These are phyloP conservation scores for Poliocrania exsul DNA, from an alignment of 2,797 vertebrate genomes.

Conservation along the genomic window DNA sequence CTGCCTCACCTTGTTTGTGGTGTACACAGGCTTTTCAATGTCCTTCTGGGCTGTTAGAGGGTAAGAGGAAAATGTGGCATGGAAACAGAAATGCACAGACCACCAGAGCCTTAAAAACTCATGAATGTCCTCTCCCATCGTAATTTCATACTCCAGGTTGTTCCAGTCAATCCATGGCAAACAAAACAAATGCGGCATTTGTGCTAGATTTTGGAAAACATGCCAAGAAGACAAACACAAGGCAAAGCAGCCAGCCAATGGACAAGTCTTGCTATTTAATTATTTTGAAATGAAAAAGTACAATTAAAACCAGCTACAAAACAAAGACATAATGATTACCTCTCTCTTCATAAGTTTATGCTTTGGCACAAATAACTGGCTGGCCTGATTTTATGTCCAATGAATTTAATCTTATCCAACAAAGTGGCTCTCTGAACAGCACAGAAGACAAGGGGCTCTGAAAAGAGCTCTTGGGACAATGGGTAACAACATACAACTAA, in stretches of 20 bases:
- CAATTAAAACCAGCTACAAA: slow-evolving; percentile 45
- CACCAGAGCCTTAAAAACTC: background rate
- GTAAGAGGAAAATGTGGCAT: background rate
- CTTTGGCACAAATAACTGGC: slow-evolving; percentile 36
- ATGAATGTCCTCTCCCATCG: background rate
- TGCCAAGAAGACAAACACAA: slow-evolving; percentile 15
- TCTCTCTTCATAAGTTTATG: background rate
- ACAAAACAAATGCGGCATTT: slow-evolving; percentile 41
- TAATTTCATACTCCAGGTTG: background rate
- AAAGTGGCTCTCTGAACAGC: background rate
- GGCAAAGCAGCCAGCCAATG: slow-evolving; percentile 35
- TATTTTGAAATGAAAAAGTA: slow-evolving; percentile 40
- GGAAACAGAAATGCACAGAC: background rate
- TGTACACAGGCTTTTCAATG: background rate
- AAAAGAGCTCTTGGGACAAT: background rate
- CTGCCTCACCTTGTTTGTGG: background rate
- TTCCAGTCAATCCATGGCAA: background rate
- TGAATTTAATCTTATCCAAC: background rate
- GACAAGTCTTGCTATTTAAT: slow-evolving; percentile 58
- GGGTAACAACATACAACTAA: background rate
- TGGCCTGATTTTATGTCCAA: slow-evolving; percentile 6
- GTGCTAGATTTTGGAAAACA: slow-evolving; percentile 40
- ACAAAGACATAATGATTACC: slow-evolving; percentile 42
- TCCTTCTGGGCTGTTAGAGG: background rate
- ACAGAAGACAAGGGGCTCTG: background rate